phyloP scores from a whole-genome alignment of 1,140 invertebrate genomes.

The Megalopta genalis region DNA sequence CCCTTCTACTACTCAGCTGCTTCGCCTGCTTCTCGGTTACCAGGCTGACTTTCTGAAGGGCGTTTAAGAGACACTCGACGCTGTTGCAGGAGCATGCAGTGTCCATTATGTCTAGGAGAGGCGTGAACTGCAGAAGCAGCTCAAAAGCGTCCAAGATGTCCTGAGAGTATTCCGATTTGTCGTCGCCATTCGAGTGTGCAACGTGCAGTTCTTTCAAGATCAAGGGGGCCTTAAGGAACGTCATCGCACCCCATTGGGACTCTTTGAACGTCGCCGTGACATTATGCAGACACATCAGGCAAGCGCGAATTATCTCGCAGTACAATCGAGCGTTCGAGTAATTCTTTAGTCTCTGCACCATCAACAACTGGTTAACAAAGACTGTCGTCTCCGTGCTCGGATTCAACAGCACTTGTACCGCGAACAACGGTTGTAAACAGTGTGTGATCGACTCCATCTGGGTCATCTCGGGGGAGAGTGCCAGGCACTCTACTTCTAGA shows the following conservation, averaged over 20 bases:
- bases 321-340: conserved; percentile 87
- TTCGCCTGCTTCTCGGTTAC: conserved; percentile 89
- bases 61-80: conserved; percentile 90
- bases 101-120: conserved; percentile 93
- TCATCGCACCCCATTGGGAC: conserved; percentile 95
- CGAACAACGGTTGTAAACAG: conserved; percentile 87
- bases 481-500: conserved; percentile 83
- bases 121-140: conserved; percentile 88
- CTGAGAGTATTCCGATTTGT: conserved; percentile 84
- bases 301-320: conserved; percentile 93
- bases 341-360: conserved; percentile 91
- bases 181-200: conserved; percentile 78
- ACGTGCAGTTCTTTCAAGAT: conserved; percentile 87
- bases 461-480: conserved; percentile 78
- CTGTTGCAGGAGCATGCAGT: conserved; percentile 93
- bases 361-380: conserved; percentile 89
- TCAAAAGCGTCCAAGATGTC: conserved; percentile 92
- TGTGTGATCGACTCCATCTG: conserved; percentile 86
- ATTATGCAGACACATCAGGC: conserved; percentile 92
- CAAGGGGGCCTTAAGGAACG: conserved; percentile 93
- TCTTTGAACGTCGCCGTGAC: conserved; percentile 88
- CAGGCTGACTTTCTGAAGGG: conserved; percentile 89
- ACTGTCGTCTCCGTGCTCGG: conserved; percentile 88
- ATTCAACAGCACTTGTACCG: conserved; percentile 87
- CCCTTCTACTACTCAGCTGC: conserved; percentile 85